phyloP scores from a whole-genome alignment of 2,797 vertebrate genomes.

The Cygnus olor region DNA sequence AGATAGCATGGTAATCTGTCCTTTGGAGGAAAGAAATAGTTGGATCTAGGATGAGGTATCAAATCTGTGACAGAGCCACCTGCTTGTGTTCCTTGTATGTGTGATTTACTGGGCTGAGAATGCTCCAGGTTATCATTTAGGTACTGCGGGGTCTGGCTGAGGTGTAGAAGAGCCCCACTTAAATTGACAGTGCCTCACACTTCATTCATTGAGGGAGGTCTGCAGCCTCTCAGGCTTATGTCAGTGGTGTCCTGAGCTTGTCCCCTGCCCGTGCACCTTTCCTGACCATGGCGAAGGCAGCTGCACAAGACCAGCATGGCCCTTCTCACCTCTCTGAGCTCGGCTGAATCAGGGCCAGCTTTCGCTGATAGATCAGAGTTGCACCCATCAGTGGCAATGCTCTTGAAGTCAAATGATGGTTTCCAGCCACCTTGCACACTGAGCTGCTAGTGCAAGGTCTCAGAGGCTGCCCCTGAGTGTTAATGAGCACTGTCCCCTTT shows the following conservation, averaged over 20 bases:
- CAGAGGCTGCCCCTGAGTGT: background rate
- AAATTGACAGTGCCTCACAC: background rate
- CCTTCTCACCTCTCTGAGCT: background rate
- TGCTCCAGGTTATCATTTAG: background rate
- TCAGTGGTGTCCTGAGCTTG: background rate
- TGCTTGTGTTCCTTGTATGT: background rate
- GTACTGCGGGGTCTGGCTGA: background rate
- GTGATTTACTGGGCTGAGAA: background rate
- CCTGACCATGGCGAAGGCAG: background rate
- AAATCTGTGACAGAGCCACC: background rate
- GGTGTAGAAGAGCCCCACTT: background rate
- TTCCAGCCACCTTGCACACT: background rate
- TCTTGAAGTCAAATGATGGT: background rate
- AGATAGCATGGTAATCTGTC: background rate
- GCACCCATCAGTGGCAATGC: background rate
- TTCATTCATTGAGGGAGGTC: background rate
- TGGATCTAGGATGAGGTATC: background rate
- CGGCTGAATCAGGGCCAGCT: background rate
- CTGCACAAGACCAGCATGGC: background rate
- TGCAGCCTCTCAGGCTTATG: background rate
- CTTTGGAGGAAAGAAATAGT: background rate
- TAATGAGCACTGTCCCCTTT: background rate
- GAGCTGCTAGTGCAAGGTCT: background rate
- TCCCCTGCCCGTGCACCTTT: background rate
- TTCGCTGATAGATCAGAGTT: background rate